Conservation (phyloP, 1,140 invertebrate genomes). For the Potamilus streckersoni region DNA sequence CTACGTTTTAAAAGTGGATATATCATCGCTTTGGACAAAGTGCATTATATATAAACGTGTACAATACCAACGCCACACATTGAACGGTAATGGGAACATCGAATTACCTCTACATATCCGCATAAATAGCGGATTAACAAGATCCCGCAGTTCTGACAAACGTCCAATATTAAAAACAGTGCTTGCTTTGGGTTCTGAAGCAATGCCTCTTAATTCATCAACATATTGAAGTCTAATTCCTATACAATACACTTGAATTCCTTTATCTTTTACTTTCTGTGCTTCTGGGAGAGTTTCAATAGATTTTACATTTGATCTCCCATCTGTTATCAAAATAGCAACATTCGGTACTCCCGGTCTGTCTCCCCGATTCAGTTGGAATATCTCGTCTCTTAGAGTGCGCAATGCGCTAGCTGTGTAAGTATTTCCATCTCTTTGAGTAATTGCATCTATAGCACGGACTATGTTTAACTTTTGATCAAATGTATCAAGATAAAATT, state of each 20-base stretch:
- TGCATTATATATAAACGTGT: too few species aligned
- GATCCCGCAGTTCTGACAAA: too few species aligned
- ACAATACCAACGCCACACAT: too few species aligned
- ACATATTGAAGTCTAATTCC: slow-evolving; percentile 42
- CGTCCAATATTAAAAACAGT: too few species aligned
- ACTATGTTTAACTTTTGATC: slow-evolving; percentile 28
- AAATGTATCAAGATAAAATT: slow-evolving; percentile 44
- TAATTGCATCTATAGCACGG: slow-evolving; percentile 40
- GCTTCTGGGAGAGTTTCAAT: slow-evolving; percentile 19
- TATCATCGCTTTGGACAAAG: too few species aligned
- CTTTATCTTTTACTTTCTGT: slow-evolving; percentile 11
- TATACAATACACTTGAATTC: slow-evolving; percentile 41
- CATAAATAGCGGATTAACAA: too few species aligned
- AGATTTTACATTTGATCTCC: slow-evolving; percentile 29
- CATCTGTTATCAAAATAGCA: slow-evolving; percentile 55
- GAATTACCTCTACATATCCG: too few species aligned
- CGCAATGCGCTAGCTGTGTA: slow-evolving; percentile 42
- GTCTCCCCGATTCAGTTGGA: slow-evolving; percentile 41
- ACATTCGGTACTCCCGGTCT: slow-evolving; percentile 47
- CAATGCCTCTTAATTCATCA: slow-evolving; percentile 36
- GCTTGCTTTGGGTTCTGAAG: slow-evolving; percentile 16
- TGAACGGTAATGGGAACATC: too few species aligned
- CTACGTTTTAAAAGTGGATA: too few species aligned
- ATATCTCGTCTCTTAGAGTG: slow-evolving; percentile 32
- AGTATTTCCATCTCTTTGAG: slow-evolving; percentile 44